Conservation (phyloP, 2,888 invertebrate species). For the Hecatera dysodea region DNA sequence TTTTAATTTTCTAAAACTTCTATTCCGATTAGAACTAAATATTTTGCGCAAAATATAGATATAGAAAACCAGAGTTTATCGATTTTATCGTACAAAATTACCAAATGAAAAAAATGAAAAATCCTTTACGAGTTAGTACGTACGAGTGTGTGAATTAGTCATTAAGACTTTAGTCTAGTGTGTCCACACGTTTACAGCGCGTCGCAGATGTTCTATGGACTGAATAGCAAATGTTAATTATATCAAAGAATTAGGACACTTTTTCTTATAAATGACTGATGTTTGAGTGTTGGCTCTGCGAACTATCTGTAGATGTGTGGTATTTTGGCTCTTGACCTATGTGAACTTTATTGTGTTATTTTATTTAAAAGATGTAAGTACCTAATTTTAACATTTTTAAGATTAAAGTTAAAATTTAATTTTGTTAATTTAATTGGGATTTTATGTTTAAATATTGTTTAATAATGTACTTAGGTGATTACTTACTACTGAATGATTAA, state of each 20-base stretch:
- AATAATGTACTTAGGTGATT: not conserved
- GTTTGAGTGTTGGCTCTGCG: not conserved
- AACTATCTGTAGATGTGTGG: constrained; percentile 36
- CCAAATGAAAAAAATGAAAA: not conserved
- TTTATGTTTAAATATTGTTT: not conserved
- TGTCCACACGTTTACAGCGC: constrained; percentile 31
- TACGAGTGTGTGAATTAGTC: constrained; percentile 47
- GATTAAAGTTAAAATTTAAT: not conserved
- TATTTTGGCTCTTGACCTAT: not conserved
- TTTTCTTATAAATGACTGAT: constrained; percentile 15
- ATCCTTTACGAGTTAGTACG: constrained; percentile 1
- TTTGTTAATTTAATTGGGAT: not conserved
- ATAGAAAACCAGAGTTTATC: no score
- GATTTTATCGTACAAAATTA: not conserved
- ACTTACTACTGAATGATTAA: not conserved
- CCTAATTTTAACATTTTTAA: not conserved
- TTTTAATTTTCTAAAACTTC: no score
- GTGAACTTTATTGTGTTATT: constrained; percentile 18
- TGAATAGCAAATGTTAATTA: constrained; percentile 24
- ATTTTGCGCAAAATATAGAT: no score
- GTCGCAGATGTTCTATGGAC: constrained; percentile 35
- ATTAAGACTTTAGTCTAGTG: constrained; percentile 19
- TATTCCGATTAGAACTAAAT: no score
- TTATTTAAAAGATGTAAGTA: not conserved
- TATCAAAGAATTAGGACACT: constrained; percentile 3